Base-by-base conservation (phyloP, 64 coral and sea anemone genomes). In the Montipora efflorescens region DNA sequence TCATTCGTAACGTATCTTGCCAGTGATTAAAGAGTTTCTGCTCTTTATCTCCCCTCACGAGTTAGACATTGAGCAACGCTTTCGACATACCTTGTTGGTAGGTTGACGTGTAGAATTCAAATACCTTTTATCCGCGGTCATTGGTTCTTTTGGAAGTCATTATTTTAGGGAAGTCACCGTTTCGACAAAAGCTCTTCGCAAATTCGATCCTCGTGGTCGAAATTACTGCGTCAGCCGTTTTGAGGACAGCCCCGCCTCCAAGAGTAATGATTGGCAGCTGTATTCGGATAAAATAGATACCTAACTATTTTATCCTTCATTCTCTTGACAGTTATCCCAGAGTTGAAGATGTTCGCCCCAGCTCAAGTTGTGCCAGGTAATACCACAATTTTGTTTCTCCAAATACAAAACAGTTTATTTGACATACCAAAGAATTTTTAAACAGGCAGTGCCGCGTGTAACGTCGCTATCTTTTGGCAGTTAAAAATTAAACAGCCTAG, bases 351-450 rank as follows among this genome's bases (percentile, higher is more conserved):
- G 92, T 75, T 78, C 46, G 79, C 76, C 20, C 21, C 92, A 16
- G 92, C 92, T 12, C 92, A 93, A 73, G 87, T 93, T 45, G 92
- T 93, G 44, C 92, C 92, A 51, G 84, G 92, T 92, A 89, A 75
- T 43, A 9, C 13, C 43, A 20, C 43, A 20, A 14, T 28, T 59
- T 10, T 13, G 48, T 18, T 7, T 9, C 3, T 83, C 4, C 8
- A 18, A 13, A 58, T 20, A 14, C 14, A 48, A 79, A 47, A 47
- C 19, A 5, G 11, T 16, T 19, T 50, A 5, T 6, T 80, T 48
- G 5, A 47, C 46, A 57, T 5, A 48, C 13, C 25, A 50, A 57
- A 50, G 53, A 57, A 57, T 8, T 8, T 64, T 48, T 2, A 48
- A 7, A 22, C 5, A 36, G 14, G 44, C 46, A 13, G 16, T 49